phyloP scores from a whole-genome alignment of 2,888 invertebrate genomes.

The Diaperis boleti region DNA sequence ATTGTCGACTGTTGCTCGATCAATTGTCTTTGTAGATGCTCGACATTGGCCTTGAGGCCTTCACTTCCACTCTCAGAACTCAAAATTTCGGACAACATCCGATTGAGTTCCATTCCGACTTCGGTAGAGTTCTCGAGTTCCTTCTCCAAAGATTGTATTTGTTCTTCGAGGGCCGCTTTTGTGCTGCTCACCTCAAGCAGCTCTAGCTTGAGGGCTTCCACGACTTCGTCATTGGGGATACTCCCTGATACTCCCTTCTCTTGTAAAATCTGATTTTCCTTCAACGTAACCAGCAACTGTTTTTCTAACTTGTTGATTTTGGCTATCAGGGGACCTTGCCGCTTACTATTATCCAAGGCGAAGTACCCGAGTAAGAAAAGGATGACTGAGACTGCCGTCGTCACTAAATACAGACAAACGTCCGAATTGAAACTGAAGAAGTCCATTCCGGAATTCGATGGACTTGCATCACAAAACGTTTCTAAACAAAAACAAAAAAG shows the following conservation, averaged over 20 bases:
- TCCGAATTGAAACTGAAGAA: conserved; percentile 51
- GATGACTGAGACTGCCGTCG: conserved; percentile 79
- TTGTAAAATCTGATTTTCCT: conserved; percentile 77
- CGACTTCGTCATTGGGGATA: conserved; percentile 80
- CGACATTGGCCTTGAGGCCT: conserved; percentile 72
- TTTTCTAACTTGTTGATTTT: conserved; percentile 76
- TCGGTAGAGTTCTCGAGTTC: conserved; percentile 86
- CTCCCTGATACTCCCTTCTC: conserved; percentile 63
- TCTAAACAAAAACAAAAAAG: conserved; percentile 22
- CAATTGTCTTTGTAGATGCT: conserved; percentile 75
- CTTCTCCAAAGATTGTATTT: conserved; percentile 77
- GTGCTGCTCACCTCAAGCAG: conserved; percentile 69
- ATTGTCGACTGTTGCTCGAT: conserved; percentile 74
- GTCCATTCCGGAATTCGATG: conserved; percentile 26
- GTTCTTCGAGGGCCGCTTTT: conserved; percentile 73
- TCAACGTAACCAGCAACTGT: conserved; percentile 70
- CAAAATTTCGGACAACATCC: conserved; percentile 75
- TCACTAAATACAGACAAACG: conserved; percentile 55
- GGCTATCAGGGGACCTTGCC: conserved; percentile 78
- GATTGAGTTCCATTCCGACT: conserved; percentile 80
- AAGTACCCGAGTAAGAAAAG: conserved; percentile 83
- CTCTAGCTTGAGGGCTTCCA: conserved; percentile 75
- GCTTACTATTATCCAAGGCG: conserved; percentile 80
- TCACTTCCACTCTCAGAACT: conserved; percentile 77
- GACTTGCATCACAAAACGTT: conserved; percentile 38